phyloP scores from a whole-genome alignment of 2,797 vertebrate species.

The Sebastes matsubarae region DNA sequence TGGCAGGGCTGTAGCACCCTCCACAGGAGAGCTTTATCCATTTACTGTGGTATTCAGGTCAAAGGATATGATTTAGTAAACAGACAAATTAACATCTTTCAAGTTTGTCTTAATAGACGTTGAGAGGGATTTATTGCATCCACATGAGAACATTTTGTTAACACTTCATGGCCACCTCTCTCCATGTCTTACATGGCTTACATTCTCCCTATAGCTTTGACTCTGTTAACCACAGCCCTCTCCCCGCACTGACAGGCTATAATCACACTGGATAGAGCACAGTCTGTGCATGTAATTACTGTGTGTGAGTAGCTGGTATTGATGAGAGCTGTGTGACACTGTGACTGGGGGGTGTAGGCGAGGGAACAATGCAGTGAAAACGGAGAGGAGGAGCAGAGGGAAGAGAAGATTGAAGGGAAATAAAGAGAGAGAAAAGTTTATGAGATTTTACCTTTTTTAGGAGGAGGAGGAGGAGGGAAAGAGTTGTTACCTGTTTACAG shows the following conservation, averaged over 20 bases:
- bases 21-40: conserved; percentile 1
- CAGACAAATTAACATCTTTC: not conserved
- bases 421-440: not conserved
- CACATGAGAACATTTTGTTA: conserved; percentile 12
- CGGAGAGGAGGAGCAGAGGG: not conserved
- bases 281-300: conserved; percentile 46
- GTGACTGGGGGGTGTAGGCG: conserved; percentile 16
- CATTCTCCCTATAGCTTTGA: not conserved
- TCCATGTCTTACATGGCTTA: too few relatives aligned
- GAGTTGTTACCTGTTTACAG: not conserved
- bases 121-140: not conserved
- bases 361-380: not conserved
- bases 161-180: not conserved
- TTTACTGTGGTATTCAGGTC: not conserved
- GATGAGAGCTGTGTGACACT: conserved; percentile 2
- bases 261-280: conserved; percentile 47
- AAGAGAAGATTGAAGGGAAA: not conserved
- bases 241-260: conserved; percentile 36
- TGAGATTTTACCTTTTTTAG: not conserved
- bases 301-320: conserved; percentile 1
- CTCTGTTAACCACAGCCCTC: conserved; percentile 4
- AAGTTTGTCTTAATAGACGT: not conserved
- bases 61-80: not conserved
- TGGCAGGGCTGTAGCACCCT: conserved; percentile 43
- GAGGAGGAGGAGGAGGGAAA: not conserved